A percentile compares a stretch with the other conserved stretches of the same genome.
These are phyloP conservation scores for Ichneumoninae sp. DNA, from an alignment of 2,888 invertebrate genomes.

Conservation along the genomic window DNA sequence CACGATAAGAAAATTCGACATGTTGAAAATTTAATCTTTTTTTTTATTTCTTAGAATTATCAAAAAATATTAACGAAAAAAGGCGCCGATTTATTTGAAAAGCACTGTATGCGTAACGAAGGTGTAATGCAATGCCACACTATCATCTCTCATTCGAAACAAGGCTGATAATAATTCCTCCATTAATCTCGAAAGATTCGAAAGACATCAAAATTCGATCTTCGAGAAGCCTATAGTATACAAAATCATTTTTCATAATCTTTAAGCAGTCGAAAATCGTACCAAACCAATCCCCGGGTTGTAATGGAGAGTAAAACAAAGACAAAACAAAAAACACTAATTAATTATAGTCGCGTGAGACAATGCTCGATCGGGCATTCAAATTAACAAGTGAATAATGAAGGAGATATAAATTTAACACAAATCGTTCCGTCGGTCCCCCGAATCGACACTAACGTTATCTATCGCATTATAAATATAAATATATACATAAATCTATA, in stretches of 20 bases:
- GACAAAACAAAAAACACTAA: conserved; percentile 20
- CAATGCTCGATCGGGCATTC: conserved; percentile 52
- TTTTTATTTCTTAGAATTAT: neutral
- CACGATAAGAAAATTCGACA: neutral
- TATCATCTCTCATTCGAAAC: conserved; percentile 20
- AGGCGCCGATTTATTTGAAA: neutral
- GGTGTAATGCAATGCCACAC: neutral
- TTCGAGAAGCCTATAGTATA: conserved; percentile 12
- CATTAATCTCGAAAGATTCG: conserved; percentile 1
- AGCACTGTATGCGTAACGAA: neutral
- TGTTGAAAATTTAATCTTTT: neutral
- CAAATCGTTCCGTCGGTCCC: conserved; percentile 18
- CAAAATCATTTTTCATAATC: conserved; percentile 11
- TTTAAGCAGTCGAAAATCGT: conserved; percentile 9
- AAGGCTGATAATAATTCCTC: conserved; percentile 52
- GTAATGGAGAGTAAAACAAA: neutral
- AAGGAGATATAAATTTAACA: conserved; percentile 24
- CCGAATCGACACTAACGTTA: neutral
- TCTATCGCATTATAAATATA: conserved; percentile 44
- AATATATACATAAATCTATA: conserved; percentile 38
- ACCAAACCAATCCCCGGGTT: conserved; percentile 1
- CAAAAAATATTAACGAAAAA: neutral
- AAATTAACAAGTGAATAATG: conserved; percentile 33
- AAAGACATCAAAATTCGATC: neutral
- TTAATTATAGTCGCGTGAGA: conserved; percentile 46